Percentiles rank a stretch among this genome's conserved stretches.
Evolutionary conservation across 2,797 vertebrate genomes (phyloP).

Genomic region (Cetoscarus ocellatus): DNA sequence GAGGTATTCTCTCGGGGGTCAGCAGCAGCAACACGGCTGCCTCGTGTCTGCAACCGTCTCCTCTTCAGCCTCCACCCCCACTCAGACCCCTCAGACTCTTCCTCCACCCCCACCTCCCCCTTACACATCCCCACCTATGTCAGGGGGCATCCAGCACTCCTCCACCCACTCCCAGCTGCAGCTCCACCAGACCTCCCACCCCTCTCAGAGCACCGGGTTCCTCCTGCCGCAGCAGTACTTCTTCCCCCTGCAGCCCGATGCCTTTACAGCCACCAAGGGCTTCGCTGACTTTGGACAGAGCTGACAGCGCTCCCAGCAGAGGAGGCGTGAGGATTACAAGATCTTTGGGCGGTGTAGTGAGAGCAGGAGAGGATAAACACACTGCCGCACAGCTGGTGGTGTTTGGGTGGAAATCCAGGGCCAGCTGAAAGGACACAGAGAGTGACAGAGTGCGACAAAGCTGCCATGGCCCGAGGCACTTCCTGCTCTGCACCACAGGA

Average conservation of each 20-base stretch:
- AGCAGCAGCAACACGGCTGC: conserved; percentile 80
- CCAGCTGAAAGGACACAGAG: conserved; percentile 18
- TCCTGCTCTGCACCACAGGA: conserved; percentile 32
- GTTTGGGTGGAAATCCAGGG: conserved; percentile 13
- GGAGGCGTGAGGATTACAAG: conserved; percentile 29
- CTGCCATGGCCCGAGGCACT: conserved; percentile 23
- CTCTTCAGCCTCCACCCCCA: conserved; percentile 83
- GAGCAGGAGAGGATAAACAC: conserved; percentile 4
- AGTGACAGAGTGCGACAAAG: conserved; percentile 33
- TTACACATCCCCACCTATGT: conserved; percentile 82
- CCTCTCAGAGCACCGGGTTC: conserved; percentile 82
- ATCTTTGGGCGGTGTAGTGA: conserved; percentile 14
- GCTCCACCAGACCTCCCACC: conserved; percentile 79
- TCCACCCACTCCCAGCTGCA: conserved; percentile 73
- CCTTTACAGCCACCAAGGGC: conserved; percentile 86
- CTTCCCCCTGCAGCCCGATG: conserved; percentile 91
- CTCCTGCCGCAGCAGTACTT: conserved; percentile 94
- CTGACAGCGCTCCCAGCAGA: conserved; percentile 75
- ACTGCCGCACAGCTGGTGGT: conserved; percentile 27
- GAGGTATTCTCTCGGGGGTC: conserved; percentile 89
- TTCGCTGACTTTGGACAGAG: conserved; percentile 92
- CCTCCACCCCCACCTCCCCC: conserved; percentile 84
- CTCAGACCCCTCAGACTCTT: conserved; percentile 81
- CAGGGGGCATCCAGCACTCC: conserved; percentile 76
- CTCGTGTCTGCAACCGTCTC: conserved; percentile 84